Evolutionary conservation across 2,888 invertebrate species (phyloP).

Genomic region (Hyppa rectilinea): DNA sequence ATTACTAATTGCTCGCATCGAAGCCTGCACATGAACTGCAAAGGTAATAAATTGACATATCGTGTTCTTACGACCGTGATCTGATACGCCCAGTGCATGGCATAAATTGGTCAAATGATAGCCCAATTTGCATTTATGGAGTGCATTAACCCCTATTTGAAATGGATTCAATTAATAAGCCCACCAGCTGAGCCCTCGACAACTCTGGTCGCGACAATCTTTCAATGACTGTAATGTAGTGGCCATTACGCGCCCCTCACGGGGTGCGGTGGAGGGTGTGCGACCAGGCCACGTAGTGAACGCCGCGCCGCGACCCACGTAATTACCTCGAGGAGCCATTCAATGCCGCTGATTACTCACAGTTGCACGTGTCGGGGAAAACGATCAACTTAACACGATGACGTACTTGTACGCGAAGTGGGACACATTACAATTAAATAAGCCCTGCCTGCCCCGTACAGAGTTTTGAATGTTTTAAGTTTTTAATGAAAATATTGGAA

Average conservation of each 20-base stretch:
- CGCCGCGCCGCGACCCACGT: conserved; percentile 2
- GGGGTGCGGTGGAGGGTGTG: conserved; percentile 22
- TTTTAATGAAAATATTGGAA: neutral
- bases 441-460: neutral
- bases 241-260: conserved; percentile 34
- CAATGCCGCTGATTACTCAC: conserved; percentile 50
- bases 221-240: conserved; percentile 33
- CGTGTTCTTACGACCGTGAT: conserved; percentile 27
- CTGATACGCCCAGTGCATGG: conserved; percentile 23
- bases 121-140: conserved; percentile 2
- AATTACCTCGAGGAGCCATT: conserved; percentile 44
- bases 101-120: conserved; percentile 14
- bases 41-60: conserved; percentile 36
- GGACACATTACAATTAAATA: neutral
- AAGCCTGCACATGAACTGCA: conserved; percentile 21
- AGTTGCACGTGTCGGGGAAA: conserved; percentile 18
- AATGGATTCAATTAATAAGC: conserved; percentile 33
- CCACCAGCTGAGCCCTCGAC: conserved; percentile 17
- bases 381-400: conserved; percentile 25
- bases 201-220: conserved; percentile 30
- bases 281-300: conserved; percentile 13
- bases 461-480: too few relatives aligned
- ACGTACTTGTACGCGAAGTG: neutral
- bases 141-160: conserved; percentile 28
- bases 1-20: conserved; percentile 1